Conservation (phyloP, 2,797 vertebrate genomes). For the Sus cebifrons region DNA sequence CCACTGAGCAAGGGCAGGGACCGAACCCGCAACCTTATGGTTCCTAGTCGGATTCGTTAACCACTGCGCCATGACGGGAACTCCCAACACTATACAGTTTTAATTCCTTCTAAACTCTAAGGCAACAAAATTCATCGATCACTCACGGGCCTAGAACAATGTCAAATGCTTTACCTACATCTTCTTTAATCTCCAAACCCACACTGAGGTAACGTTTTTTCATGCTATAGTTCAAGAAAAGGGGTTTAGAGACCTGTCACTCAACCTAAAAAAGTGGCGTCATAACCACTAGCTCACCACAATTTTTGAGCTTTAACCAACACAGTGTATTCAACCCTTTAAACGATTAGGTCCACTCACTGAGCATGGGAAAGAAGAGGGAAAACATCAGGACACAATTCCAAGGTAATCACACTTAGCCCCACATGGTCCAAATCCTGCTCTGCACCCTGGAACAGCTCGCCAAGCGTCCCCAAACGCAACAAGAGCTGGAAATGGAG, state of each 20-base stretch:
- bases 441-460: neutral
- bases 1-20: too few relatives aligned
- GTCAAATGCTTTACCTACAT: slow-evolving; percentile 11
- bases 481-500: neutral
- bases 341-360: neutral
- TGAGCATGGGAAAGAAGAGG: neutral
- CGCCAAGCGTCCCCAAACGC: neutral
- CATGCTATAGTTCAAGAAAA: neutral
- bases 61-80: too few relatives aligned
- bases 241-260: neutral
- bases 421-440: neutral
- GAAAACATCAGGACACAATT: neutral
- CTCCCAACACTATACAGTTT: neutral
- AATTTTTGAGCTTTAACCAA: neutral
- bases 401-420: neutral
- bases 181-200: slow-evolving; percentile 33
- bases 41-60: too few relatives aligned
- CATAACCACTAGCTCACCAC: neutral
- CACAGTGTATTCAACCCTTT: neutral
- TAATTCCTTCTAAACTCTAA: neutral
- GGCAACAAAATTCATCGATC: neutral
- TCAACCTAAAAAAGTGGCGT: neutral
- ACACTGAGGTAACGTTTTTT: neutral
- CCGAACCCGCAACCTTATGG: too few relatives aligned
- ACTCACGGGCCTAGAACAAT: neutral